Evolutionary conservation across 2,113 vertebrate species (phyloP).

Genomic region (Clarias batrachus): DNA sequence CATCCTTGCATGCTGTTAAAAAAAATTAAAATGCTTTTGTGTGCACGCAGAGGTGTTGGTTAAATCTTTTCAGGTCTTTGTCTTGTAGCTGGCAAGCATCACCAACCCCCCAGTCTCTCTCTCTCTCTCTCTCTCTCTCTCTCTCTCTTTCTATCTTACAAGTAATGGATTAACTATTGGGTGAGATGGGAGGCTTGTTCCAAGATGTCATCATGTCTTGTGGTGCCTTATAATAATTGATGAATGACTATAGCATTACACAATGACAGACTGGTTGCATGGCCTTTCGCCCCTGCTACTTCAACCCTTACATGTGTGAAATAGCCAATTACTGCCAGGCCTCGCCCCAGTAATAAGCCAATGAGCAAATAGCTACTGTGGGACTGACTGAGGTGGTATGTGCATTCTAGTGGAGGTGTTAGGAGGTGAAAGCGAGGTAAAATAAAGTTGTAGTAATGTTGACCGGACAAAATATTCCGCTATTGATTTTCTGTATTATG

Average conservation of each 20-base stretch:
- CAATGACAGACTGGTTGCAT: conserved; percentile 88
- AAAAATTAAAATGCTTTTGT: conserved; percentile 23
- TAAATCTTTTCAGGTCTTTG: conserved; percentile 24
- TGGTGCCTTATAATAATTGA: conserved; percentile 94
- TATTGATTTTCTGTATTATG: conserved; percentile 15
- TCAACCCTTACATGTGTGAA: conserved; percentile 97
- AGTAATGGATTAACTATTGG: conserved; percentile 65
- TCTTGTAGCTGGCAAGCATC: conserved; percentile 6
- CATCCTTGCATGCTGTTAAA: not conserved
- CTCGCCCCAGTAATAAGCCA: conserved; percentile 91
- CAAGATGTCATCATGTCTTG: conserved; percentile 75
- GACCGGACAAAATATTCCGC: not conserved
- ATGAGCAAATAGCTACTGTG: conserved; percentile 92
- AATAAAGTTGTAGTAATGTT: conserved; percentile 78
- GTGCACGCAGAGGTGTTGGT: conserved; percentile 12
- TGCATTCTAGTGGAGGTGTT: conserved; percentile 46
- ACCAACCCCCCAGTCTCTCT: conserved; percentile 6
- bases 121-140: not conserved
- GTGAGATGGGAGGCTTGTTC: conserved; percentile 66
- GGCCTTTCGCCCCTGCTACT: conserved; percentile 93
- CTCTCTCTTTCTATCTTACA: not conserved
- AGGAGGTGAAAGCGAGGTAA: conserved; percentile 76
- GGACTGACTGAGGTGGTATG: conserved; percentile 61
- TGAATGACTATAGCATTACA: conserved; percentile 80
- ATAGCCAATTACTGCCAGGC: conserved; percentile 95